Conservation (phyloP, 2,113 vertebrate species). For the Alaudala cheleensis region DNA sequence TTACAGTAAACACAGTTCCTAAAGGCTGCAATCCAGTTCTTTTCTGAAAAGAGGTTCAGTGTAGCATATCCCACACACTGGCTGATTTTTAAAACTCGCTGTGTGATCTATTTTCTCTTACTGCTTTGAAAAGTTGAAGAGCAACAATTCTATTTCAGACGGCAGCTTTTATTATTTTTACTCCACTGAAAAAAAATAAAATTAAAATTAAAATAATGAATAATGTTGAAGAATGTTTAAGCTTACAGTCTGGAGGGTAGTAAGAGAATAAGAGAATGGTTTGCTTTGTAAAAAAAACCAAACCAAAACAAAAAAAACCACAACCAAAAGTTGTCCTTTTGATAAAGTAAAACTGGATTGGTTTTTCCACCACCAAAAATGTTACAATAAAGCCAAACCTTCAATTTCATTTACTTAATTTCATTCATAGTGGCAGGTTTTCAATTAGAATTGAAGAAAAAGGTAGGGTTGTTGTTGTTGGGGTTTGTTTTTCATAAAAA, state of each 20-base stretch:
- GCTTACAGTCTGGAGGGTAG: not conserved
- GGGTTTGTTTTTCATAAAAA: accelerated
- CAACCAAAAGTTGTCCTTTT: not conserved
- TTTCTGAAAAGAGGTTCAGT: slow-evolving; percentile 31
- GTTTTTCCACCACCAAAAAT: not conserved
- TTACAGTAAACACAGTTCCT: slow-evolving; percentile 59
- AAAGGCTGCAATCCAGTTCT: slow-evolving; percentile 53
- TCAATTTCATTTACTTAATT: not conserved
- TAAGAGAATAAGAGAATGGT: not conserved
- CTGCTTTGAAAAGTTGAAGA: slow-evolving; percentile 34
- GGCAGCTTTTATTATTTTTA: slow-evolving; percentile 48
- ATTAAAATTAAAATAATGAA: not conserved
- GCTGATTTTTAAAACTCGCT: slow-evolving; percentile 14
- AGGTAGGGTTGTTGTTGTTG: not conserved
- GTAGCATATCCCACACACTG: slow-evolving; percentile 42
- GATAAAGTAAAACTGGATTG: not conserved
- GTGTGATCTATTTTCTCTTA: slow-evolving; percentile 24
- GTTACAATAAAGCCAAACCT: not conserved
- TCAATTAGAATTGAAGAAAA: not conserved
- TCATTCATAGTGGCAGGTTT: not conserved
- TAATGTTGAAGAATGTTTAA: not conserved
- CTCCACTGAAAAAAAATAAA: not conserved
- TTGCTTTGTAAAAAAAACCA: not conserved
- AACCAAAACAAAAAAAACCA: not conserved
- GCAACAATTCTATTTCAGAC: slow-evolving; percentile 44